phyloP scores from a whole-genome alignment of 2,888 invertebrate genomes.

The Celastrina argiolus region DNA sequence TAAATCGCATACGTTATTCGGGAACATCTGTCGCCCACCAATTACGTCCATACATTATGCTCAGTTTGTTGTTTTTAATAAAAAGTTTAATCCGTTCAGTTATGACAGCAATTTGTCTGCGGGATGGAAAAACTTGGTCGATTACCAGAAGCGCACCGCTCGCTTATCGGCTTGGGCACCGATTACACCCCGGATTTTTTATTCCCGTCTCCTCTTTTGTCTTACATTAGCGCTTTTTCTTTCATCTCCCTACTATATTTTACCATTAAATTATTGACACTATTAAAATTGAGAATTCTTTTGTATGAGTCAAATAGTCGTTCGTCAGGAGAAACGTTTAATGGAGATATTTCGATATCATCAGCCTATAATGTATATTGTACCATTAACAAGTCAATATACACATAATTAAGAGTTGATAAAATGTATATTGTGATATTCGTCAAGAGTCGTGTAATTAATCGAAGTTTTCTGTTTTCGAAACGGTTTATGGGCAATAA shows the following conservation, averaged over 20 bases:
- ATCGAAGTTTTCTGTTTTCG: slow-evolving; percentile 61
- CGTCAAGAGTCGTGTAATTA: slow-evolving; percentile 67
- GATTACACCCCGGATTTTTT: slow-evolving; percentile 50
- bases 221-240: slow-evolving; percentile 64
- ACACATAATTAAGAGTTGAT: slow-evolving; percentile 71
- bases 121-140: slow-evolving; percentile 74
- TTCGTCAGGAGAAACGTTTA: slow-evolving; percentile 54
- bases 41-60: slow-evolving; percentile 76
- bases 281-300: slow-evolving; percentile 37
- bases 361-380: slow-evolving; percentile 60
- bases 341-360: slow-evolving; percentile 61
- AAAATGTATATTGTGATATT: slow-evolving; percentile 71
- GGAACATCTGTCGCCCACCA: slow-evolving; percentile 75
- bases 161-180: slow-evolving; percentile 44
- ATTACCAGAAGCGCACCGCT: slow-evolving; percentile 57
- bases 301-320: slow-evolving; percentile 43
- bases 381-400: slow-evolving; percentile 73
- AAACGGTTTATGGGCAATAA: slow-evolving; percentile 55
- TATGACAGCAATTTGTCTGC: slow-evolving; percentile 76
- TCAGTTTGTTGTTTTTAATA: slow-evolving; percentile 78
- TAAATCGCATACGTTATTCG: slow-evolving; percentile 73
- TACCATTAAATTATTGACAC: slow-evolving; percentile 39
- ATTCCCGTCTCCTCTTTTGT: slow-evolving; percentile 65
- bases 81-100: slow-evolving; percentile 77
- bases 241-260: slow-evolving; percentile 51